Evolutionary conservation across 2,113 vertebrate species (phyloP).

Genomic region (Columbina picui): DNA sequence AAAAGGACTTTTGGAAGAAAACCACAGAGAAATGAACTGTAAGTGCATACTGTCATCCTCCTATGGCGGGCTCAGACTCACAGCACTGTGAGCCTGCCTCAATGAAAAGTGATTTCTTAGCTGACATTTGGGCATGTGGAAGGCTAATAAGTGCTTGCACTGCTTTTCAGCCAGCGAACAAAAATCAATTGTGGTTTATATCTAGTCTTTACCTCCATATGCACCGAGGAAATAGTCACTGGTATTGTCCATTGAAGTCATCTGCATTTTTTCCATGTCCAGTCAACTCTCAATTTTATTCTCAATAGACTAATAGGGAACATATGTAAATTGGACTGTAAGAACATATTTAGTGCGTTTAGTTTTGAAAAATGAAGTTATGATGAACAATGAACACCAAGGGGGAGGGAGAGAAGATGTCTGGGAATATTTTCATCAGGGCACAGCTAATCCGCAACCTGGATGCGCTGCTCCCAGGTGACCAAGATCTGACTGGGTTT

Average conservation of each 20-base stretch:
- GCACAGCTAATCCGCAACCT: conserved; percentile 9
- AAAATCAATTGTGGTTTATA: conserved; percentile 10
- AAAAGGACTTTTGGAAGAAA: background rate
- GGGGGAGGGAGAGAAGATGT: background rate
- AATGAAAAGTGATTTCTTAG: conserved; percentile 26
- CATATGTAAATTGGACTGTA: conserved; percentile 14
- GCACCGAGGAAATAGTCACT: background rate
- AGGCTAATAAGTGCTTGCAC: background rate
- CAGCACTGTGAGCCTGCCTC: background rate
- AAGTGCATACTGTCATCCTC: background rate
- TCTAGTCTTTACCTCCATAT: background rate
- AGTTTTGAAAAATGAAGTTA: conserved; percentile 50
- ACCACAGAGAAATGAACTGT: conserved; percentile 42
- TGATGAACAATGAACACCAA: background rate
- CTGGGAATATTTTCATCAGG: conserved; percentile 22
- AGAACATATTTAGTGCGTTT: conserved; percentile 5
- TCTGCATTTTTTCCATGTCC: conserved; percentile 17
- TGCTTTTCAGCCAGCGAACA: conserved; percentile 16
- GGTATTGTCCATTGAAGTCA: background rate
- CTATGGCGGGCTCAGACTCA: background rate
- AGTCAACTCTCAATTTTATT: background rate
- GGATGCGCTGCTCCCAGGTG: background rate
- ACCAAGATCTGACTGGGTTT: conserved; percentile 28
- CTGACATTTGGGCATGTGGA: background rate
- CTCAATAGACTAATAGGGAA: conserved; percentile 42